Base-by-base conservation (phyloP, 2,888 invertebrate genomes). In the Agrenia bidenticulata region DNA sequence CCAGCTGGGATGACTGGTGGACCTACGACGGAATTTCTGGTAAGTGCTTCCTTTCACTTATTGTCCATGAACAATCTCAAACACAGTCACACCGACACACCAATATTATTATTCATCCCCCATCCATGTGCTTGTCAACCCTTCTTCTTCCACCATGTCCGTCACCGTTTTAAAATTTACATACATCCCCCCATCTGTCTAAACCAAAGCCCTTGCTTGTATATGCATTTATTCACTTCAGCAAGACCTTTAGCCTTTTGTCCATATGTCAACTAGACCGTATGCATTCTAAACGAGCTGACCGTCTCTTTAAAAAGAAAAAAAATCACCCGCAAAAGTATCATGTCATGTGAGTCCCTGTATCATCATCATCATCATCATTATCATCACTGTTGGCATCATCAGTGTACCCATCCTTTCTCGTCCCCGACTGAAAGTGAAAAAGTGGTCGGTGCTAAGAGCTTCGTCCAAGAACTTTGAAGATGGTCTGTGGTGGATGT, bases 1-100 rank as follows among this genome's bases (percentile, higher is more conserved):
- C 66, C 63, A 74, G 74, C 57, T 74, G 74, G 74, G 74, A 74
- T 66, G 74, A 74, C 64, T 76, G 76, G 76, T 76, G 76, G 76
- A 76, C 76, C 9, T 76, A 74, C 61, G 76, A 76, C 61, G 76
- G 76, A 45, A 75, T 76, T 32, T 74, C 74, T 55, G 76, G 76
- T 76, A 69, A 70, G 72, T 68, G 45, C 41, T 42, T 42, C 45
- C 37, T 55, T 56, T 56, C 42, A 56, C 32, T 17, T 58, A 53
- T 15, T 26, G 5, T 49, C 27, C 37, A 19, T 24, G 27, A 49
- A 15, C 32, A 32, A 45, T 45, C 15, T 11, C 19, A 27, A 55
- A 55, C 24, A 27, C 23, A 37, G 39, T 64, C 61, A 24, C 39
- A 17, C n/a, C 5, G 32, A 32, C 39, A 21, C 55, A 58, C 41